Evolutionary conservation across 1,140 invertebrate species (phyloP), one percentile per base, ranked within the genome.

Genomic region (Drosophila erecta): DNA sequence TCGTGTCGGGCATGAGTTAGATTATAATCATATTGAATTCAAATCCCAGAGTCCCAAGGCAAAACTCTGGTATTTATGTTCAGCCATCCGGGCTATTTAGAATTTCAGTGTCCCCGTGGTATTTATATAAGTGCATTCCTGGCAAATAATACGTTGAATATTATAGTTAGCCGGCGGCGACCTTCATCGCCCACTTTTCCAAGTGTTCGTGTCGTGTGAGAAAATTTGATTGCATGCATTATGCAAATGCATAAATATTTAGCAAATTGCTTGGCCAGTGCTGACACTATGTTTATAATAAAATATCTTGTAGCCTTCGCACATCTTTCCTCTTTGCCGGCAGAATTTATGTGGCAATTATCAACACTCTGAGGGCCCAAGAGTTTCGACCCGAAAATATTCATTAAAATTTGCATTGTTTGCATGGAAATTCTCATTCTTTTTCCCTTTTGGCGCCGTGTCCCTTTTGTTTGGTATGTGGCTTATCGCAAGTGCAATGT

Each of bases 381-480:
- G 44, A 78, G 75, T 47, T 81, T 72, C 61, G 58, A 81, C 50
- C 79, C 83, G 71, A 80, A 81, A 86, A 83, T 89, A 83, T 86
- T 89, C 84, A 86, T 86, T 86, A 86, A 89, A 87, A 76, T 79
- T 70, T 79, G 79, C 79, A 83, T 86, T 86, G 83, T 86, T 86
- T 83, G 84, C 50, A 47, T 37, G 65, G 58, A 86, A 74, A 87
- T 83, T 76, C 79, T 64, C 44, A 66, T 30, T 62, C 74, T 74
- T 64, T 4, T 17, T 11, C 15, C 11, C 15, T 33, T 35, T 54
- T 38, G 37, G 14, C 1, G 14, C 33, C 38, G 22, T 55, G 50
- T 73, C 49, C 66, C 66, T 70, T 72, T 61, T 74, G 46, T 65
- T 61, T 56, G 66, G 50, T 46, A 15, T 89, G 84, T 66, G 69